These are phyloP conservation scores for Argyrosomus regius DNA, from an alignment of 2,797 vertebrate genomes.

Conservation along the genomic window DNA sequence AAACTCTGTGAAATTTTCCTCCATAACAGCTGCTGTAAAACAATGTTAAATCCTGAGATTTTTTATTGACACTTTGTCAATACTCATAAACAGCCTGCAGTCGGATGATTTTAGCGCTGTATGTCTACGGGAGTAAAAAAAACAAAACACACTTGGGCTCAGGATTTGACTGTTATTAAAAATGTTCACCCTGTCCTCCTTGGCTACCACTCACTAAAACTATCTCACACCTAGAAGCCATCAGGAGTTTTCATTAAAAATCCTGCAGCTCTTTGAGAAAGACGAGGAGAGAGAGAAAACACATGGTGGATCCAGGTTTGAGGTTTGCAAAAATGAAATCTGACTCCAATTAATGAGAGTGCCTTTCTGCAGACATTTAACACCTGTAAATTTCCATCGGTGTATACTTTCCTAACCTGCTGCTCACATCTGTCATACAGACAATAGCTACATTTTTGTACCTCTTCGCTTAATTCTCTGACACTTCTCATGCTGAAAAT, in stretches of 20 bases:
- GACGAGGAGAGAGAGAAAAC: constrained; percentile 8
- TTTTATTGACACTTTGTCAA: constrained; percentile 49
- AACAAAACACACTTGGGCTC: background rate
- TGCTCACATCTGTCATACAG: constrained; percentile 47
- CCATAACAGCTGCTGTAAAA: constrained; percentile 29
- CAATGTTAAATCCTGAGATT: constrained; percentile 28
- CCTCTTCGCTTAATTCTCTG: constrained; percentile 1
- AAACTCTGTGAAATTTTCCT: constrained; percentile 37
- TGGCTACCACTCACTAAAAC: constrained; percentile 19
- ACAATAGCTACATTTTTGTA: constrained; percentile 15
- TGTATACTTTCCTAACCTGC: constrained; percentile 52
- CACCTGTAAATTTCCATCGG: constrained; percentile 63
- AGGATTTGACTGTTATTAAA: constrained; percentile 45
- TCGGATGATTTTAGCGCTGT: constrained; percentile 10
- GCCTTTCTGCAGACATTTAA: constrained; percentile 64
- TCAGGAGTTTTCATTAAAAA: constrained; percentile 58
- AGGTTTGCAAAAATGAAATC: constrained; percentile 52
- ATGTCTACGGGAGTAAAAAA: background rate
- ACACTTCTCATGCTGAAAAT: constrained; percentile 42
- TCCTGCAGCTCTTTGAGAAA: constrained; percentile 27
- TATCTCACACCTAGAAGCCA: constrained; percentile 31
- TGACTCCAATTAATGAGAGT: constrained; percentile 68
- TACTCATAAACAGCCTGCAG: constrained; percentile 40
- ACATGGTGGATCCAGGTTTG: constrained; percentile 49
- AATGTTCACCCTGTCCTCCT: constrained; percentile 10